Base-by-base conservation (phyloP, 2,113 vertebrate genomes). In the Vombatus ursinus region DNA sequence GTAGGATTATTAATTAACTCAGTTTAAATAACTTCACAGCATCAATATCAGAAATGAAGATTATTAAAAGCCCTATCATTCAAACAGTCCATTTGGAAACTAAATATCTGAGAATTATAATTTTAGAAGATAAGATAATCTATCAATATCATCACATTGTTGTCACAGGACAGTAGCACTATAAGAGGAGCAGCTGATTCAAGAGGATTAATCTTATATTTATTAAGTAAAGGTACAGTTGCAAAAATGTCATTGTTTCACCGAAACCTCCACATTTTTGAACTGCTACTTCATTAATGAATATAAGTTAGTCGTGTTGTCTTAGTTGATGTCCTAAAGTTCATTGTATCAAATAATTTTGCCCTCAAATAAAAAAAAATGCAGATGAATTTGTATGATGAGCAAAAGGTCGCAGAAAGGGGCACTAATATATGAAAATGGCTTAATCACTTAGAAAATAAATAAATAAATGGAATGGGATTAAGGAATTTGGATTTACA, bases 31-130 rank as follows among this genome's bases (percentile, higher is more conserved):
- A 7, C 90, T 68, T 94, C 51, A 97, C 91, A 31, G 91, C 97
- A 97, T 96, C 93, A 94, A 95, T 96, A 97, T 84, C 92, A 96
- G 96, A 95, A 96, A 92, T 19, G 25, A 68, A 96, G 96, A 14
- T 37, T 52, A 19, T 54, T 94, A 94, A 94, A 96, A 89, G 54
- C 23, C 52, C 7, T 91, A 51, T 93, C 92, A 50, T 95, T 52
- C 16, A 96, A 97, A 95, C n/a, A 77, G 25, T n/a, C 5, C 7
- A n/a, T 93, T 95, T 95, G 94, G 91, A 89, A 92, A 96, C n/a
- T 95, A 50, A 91, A 91, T 94, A 93, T 94, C 94, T 1, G 53
- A 50, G 26, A 52, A 24, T 37, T 31, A 16, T 96, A 16, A 89
- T 92, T 97, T 14, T 93, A 84, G 23, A 95, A 57, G 53, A 91